A percentile compares a stretch with the other conserved stretches of the same genome.
These are phyloP conservation scores for Tragelaphus scriptus DNA, from an alignment of 2,113 vertebrate species.

Conservation along the genomic window DNA sequence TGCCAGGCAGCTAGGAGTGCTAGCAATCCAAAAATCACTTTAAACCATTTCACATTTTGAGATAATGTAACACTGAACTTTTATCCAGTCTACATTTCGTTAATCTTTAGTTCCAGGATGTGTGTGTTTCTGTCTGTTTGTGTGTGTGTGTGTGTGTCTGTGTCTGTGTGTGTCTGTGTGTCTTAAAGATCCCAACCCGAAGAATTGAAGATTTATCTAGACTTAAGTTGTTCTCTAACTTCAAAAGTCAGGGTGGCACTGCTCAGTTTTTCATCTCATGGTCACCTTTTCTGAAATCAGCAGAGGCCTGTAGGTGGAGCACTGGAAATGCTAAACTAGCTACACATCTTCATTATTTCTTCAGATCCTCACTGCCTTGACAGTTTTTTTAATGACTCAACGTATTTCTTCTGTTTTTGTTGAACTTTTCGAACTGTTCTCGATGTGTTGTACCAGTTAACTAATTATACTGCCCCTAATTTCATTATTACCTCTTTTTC, in stretches of 20 bases:
- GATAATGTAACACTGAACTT: not conserved
- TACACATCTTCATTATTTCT: not conserved
- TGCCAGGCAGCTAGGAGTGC: not conserved
- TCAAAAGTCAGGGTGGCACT: not conserved
- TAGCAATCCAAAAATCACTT: not conserved
- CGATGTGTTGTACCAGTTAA: not conserved
- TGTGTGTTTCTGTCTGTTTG: not conserved
- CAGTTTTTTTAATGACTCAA: not conserved
- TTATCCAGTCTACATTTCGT: not conserved
- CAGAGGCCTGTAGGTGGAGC: not conserved
- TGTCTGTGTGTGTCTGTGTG: not conserved
- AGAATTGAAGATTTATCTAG: not conserved
- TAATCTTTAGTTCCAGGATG: not conserved
- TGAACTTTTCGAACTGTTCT: not conserved
- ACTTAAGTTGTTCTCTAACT: not conserved
- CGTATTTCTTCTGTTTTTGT: not conserved
- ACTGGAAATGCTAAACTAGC: not conserved
- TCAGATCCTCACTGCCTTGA: not conserved
- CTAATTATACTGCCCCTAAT: not conserved
- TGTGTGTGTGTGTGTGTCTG: not conserved
- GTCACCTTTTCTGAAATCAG: not conserved
- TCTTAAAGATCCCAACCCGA: not conserved
- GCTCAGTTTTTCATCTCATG: not conserved
- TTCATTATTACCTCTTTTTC: not conserved
- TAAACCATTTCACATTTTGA: constrained; percentile 10